Evolutionary conservation across 2,888 invertebrate species (phyloP).

Genomic region (Cyclophora punctaria): DNA sequence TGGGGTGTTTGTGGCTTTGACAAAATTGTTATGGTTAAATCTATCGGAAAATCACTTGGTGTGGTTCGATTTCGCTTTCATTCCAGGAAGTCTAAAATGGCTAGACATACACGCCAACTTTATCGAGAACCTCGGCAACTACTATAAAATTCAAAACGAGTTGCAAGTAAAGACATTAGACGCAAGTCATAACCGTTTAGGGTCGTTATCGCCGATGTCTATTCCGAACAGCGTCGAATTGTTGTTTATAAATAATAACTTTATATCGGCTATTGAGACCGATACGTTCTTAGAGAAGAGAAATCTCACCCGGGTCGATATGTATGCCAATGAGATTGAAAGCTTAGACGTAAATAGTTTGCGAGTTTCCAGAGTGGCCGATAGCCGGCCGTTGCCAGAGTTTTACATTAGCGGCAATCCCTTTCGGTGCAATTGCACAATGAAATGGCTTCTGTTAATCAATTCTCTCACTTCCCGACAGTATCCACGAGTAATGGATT

Average conservation of each 20-base stretch:
- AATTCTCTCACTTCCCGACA: constrained; percentile 88
- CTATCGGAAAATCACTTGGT: constrained; percentile 92
- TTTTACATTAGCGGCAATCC: constrained; percentile 95
- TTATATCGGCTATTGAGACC: constrained; percentile 84
- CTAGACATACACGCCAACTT: constrained; percentile 92
- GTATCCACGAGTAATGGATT: constrained; percentile 90
- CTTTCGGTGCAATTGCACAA: constrained; percentile 94
- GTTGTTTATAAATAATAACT: constrained; percentile 91
- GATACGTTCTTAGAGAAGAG: constrained; percentile 90
- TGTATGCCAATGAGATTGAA: constrained; percentile 90
- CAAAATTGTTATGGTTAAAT: constrained; percentile 89
- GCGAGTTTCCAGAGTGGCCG: constrained; percentile 81
- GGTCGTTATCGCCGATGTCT: constrained; percentile 84
- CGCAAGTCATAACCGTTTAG: constrained; percentile 91
- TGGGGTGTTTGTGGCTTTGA: constrained; percentile 89
- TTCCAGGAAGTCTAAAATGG: constrained; percentile 91
- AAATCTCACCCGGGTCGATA: constrained; percentile 89
- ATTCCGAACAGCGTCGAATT: constrained; percentile 91
- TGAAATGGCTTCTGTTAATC: constrained; percentile 95
- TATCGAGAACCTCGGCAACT: constrained; percentile 90
- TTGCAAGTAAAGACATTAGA: constrained; percentile 88
- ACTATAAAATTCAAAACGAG: constrained; percentile 88
- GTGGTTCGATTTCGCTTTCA: constrained; percentile 94
- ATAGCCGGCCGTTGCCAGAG: constrained; percentile 84
- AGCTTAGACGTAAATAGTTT: constrained; percentile 88